Base-by-base conservation (phyloP, 2,113 vertebrate species). In the Vulpes vulpes region DNA sequence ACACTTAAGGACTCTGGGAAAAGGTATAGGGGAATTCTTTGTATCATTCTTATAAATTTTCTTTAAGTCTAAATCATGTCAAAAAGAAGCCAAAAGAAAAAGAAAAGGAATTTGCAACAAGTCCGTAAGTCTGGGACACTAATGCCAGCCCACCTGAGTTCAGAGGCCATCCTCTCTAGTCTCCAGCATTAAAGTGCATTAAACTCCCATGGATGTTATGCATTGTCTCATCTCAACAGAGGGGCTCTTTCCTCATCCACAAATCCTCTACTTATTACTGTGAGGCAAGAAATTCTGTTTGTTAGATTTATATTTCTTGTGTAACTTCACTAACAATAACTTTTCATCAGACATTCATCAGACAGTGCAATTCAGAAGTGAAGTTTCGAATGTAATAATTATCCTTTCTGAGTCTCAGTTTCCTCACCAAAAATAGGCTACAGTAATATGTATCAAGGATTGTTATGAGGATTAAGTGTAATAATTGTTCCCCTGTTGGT, bases 1-100 rank as follows among this genome's bases (percentile, higher is more conserved):
- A 83, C 11, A 62, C 53, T 43, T 65, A 84, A 49, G 22, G 57
- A 49, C 11, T 96, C 15, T 88, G 22, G 11, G 15, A 76, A 22
- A 92, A 85, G n/a, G 17, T 27, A 84, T 19, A 62, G 57, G 14
- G 64, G 20, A 90, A 91, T 71, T 73, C 23, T 84, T 81, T 92
- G 19, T 20, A 55, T 69, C 38, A 32, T 55, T 94, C 16, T 53
- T 65, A 9, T 53, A 74, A 60, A 73, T 55, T 95, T 94, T 94
- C 51, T 25, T 53, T 30, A 89, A 80, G 43, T 79, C 57, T 69
- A 67, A 87, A 69, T 93, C 25, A 80, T 51, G 9, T 59, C 14
- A 43, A 30, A 91, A 74, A 60, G 30, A 89, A 89, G 59, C 49
- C 76, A 59, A 38, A 53, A 51, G 17, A 38, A 74, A 62, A 88